These are phyloP conservation scores for Gryllus bimaculatus DNA, from an alignment of 1,140 invertebrate genomes.

Conservation along the genomic window DNA sequence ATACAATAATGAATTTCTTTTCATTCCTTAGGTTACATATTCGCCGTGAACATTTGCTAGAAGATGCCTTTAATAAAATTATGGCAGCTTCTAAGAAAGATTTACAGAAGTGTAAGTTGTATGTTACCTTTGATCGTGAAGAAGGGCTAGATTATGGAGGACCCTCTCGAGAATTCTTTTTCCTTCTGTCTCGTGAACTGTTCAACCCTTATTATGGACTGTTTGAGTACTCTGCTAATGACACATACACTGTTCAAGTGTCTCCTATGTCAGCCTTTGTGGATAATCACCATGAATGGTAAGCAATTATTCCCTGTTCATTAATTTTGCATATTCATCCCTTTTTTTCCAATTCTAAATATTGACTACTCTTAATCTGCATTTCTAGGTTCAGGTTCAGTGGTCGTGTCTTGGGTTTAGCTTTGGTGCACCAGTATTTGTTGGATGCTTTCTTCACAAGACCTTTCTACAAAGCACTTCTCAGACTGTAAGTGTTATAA, in stretches of 20 bases:
- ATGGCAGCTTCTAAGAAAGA: constrained; percentile 95
- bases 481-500: constrained; percentile 56
- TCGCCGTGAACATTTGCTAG: constrained; percentile 81
- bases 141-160: constrained; percentile 96
- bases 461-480: constrained; percentile 90
- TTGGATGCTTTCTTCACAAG: constrained; percentile 95
- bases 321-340: not conserved
- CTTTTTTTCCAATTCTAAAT: not conserved
- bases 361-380: constrained; percentile 8
- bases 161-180: constrained; percentile 94
- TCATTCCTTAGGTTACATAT: constrained; percentile 68
- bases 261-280: constrained; percentile 96
- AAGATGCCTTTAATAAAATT: constrained; percentile 93
- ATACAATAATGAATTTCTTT: not conserved
- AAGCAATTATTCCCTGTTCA: constrained; percentile 27
- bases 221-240: constrained; percentile 96
- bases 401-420: constrained; percentile 84
- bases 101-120: constrained; percentile 87
- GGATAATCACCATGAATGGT: constrained; percentile 97
- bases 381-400: constrained; percentile 80
- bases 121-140: constrained; percentile 91
- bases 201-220: constrained; percentile 98
- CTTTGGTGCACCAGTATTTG: constrained; percentile 91
- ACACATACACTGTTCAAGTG: constrained; percentile 95
- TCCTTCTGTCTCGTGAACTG: constrained; percentile 86